A percentile compares a stretch with the other conserved stretches of the same genome.
Conservation (phyloP, 2,888 invertebrate species). For the Ernsta delagoae region DNA sequence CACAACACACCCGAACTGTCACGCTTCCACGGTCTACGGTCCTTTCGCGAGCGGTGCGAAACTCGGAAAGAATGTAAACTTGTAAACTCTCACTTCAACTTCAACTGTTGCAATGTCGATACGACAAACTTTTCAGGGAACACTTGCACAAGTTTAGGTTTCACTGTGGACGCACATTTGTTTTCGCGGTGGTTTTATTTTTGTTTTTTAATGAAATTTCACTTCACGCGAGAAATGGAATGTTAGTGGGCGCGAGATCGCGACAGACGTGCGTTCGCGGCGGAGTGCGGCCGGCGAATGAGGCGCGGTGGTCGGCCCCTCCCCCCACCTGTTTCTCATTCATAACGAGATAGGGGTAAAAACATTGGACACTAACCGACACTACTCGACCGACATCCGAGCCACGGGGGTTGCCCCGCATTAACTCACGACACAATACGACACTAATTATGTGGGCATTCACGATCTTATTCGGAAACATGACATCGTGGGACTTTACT, state of each 20-base stretch:
- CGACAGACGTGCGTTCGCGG: slow-evolving; percentile 55
- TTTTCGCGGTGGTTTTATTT: slow-evolving; percentile 67
- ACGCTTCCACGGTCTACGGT: slow-evolving; percentile 61
- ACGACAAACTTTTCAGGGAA: slow-evolving; percentile 57
- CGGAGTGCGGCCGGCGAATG: slow-evolving; percentile 74
- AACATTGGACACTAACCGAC: slow-evolving; percentile 44
- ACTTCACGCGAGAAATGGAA: slow-evolving; percentile 74
- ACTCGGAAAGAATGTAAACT: slow-evolving; percentile 59
- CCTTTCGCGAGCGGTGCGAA: slow-evolving; percentile 61
- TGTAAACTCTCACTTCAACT: slow-evolving; percentile 49
- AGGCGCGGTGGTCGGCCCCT: slow-evolving; percentile 43
- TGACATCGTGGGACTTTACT: no score
- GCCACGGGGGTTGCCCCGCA: slow-evolving; percentile 56
- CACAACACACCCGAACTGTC: slow-evolving; percentile 74
- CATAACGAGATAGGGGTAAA: slow-evolving; percentile 75
- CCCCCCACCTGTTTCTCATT: slow-evolving; percentile 64
- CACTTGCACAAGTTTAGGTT: slow-evolving; percentile 76
- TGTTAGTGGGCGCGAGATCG: slow-evolving; percentile 49
- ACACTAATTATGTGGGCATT: slow-evolving; percentile 43
- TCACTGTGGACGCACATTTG: slow-evolving; percentile 79
- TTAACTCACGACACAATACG: slow-evolving; percentile 52
- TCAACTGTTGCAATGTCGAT: slow-evolving; percentile 46
- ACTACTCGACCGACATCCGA: no score
- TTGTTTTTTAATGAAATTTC: slow-evolving; percentile 66
- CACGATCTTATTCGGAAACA: no score